Evolutionary conservation across 2,113 vertebrate genomes (phyloP).

Genomic region (Labeo rohita): DNA sequence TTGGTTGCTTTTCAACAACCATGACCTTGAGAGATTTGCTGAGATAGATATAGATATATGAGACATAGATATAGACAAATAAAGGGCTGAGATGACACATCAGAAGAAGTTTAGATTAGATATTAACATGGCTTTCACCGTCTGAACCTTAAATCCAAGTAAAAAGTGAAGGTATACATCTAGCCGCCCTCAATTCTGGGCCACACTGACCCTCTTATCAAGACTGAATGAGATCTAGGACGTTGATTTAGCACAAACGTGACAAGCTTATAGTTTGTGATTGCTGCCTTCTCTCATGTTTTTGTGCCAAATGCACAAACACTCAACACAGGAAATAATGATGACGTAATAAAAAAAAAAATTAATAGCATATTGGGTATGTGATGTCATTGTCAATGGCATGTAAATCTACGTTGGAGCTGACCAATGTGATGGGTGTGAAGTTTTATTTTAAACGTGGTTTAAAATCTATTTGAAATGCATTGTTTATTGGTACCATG

Average conservation of each 20-base stretch:
- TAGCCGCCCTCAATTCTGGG: neutral
- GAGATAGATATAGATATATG: neutral
- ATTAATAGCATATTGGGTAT: neutral
- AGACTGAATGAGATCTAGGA: neutral
- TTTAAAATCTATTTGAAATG: neutral
- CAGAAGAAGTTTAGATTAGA: constrained; percentile 17
- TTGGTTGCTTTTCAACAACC: neutral
- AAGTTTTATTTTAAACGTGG: neutral
- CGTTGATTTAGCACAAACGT: neutral
- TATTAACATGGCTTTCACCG: neutral
- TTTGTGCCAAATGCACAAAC: neutral
- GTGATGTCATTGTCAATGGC: too few species aligned
- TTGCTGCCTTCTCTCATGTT: neutral
- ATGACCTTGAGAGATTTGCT: neutral
- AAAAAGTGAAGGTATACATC: neutral
- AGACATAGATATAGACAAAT: neutral
- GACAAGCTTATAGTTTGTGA: neutral
- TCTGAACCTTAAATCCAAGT: neutral
- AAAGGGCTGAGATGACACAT: neutral
- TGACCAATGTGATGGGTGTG: neutral
- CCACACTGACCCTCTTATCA: neutral
- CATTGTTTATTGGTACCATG: too few species aligned
- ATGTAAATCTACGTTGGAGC: neutral
- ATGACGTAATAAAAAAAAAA: neutral
- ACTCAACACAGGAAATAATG: neutral